A percentile compares a stretch with the other conserved stretches of the same genome.
Conservation (phyloP, 2,888 invertebrate species). For the Neoaliturus tenellus region DNA sequence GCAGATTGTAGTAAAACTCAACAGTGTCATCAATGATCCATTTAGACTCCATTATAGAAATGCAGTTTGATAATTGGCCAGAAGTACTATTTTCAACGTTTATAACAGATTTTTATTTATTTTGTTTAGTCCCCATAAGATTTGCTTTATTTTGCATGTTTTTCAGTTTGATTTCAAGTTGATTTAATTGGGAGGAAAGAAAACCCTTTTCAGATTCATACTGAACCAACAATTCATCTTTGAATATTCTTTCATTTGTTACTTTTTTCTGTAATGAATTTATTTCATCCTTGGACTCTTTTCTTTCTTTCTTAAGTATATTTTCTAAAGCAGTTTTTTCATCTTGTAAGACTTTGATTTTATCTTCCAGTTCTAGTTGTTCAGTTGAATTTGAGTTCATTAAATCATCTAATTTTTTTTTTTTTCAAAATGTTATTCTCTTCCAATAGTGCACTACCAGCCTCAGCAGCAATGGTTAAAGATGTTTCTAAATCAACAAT, state of each 20-base stretch:
- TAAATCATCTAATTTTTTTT: neutral
- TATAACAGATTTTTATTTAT: too few species aligned
- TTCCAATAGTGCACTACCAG: neutral
- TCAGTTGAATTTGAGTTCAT: neutral
- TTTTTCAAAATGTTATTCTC: neutral
- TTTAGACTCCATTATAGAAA: too few species aligned
- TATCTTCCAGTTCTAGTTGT: neutral
- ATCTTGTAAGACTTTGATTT: neutral
- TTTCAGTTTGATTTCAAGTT: neutral
- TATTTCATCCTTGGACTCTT: neutral
- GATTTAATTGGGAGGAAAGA: neutral
- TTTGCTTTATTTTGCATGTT: too few species aligned
- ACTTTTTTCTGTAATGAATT: neutral
- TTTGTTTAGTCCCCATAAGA: too few species aligned
- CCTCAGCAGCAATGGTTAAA: neutral
- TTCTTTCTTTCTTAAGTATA: neutral
- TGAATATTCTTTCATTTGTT: neutral
- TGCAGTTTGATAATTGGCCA: too few species aligned
- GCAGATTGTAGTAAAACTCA: too few species aligned
- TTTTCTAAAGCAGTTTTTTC: neutral
- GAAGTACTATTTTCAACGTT: too few species aligned
- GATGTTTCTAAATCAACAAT: neutral
- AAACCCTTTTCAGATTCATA: neutral
- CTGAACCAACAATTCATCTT: neutral
- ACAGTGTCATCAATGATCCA: too few species aligned